Evolutionary conservation across 2,888 invertebrate genomes (phyloP).

Genomic region (Coelogynopora nodosa): DNA sequence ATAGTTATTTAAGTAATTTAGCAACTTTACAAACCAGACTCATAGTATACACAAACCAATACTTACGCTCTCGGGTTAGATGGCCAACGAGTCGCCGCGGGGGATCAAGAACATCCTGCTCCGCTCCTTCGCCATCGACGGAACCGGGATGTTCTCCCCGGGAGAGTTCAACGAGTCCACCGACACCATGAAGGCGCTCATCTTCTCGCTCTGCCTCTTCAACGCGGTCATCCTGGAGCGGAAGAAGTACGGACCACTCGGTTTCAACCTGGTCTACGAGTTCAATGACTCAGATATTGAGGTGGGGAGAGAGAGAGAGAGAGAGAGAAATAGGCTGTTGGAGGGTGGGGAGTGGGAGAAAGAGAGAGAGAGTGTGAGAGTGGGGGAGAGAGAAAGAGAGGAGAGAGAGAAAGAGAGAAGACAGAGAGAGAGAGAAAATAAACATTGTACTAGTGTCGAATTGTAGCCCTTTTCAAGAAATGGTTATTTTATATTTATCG

Average conservation of each 20-base stretch:
- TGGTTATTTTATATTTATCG: neutral
- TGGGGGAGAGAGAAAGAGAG: too few species aligned
- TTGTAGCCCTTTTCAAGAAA: neutral
- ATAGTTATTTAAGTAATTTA: too few species aligned
- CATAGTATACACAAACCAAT: neutral
- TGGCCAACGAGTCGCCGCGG: slow-evolving; percentile 60
- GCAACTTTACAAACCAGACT: too few species aligned
- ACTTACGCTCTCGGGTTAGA: slow-evolving; percentile 53
- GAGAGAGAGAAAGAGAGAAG: too few species aligned
- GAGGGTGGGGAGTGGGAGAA: neutral
- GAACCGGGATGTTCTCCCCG: slow-evolving; percentile 56
- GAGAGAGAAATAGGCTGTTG: neutral
- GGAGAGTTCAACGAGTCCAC: slow-evolving; percentile 53
- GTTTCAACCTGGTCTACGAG: slow-evolving; percentile 61
- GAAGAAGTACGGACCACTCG: slow-evolving; percentile 60
- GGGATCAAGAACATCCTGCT: slow-evolving; percentile 59
- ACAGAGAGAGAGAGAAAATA: too few species aligned
- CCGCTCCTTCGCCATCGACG: slow-evolving; percentile 57
- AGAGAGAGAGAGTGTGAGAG: neutral
- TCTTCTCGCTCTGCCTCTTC: slow-evolving; percentile 60
- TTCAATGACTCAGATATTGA: slow-evolving; percentile 62
- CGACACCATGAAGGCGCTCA: slow-evolving; percentile 52
- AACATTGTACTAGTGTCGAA: too few species aligned
- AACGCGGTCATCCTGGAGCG: slow-evolving; percentile 61
- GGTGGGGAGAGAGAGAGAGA: too few species aligned